These are phyloP conservation scores for Leptinotarsa texana DNA, from an alignment of 1,140 invertebrate genomes.

Conservation along the genomic window DNA sequence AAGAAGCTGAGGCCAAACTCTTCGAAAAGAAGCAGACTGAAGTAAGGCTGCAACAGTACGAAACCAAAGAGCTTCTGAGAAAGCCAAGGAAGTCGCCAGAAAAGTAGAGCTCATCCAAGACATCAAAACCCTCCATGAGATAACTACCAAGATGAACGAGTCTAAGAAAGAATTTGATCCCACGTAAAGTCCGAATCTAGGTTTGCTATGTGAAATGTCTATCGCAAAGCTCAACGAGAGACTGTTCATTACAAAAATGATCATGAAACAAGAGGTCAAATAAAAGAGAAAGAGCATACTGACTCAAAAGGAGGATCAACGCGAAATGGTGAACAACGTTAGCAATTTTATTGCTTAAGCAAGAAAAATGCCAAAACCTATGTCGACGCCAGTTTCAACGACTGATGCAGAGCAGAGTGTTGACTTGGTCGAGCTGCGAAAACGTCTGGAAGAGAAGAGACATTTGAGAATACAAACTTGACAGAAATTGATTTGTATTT, in stretches of 20 bases:
- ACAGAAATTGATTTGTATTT: not conserved
- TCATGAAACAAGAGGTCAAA: conserved; percentile 59
- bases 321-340: conserved; percentile 45
- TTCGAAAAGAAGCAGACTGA: conserved; percentile 55
- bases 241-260: conserved; percentile 56
- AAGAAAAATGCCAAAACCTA: not conserved
- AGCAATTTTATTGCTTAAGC: conserved; percentile 46
- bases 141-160: conserved; percentile 7
- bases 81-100: conserved; percentile 58
- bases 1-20: conserved; percentile 57
- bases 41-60: conserved; percentile 56
- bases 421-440: conserved; percentile 15
- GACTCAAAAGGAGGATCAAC: conserved; percentile 44
- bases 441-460: conserved; percentile 26
- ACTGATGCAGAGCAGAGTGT: conserved; percentile 7
- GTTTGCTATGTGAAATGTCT: conserved; percentile 64
- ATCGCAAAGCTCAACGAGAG: conserved; percentile 62
- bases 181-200: conserved; percentile 60
- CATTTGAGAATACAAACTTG: conserved; percentile 14
- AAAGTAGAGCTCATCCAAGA: conserved; percentile 61
- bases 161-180: conserved; percentile 57
- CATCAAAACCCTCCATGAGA: conserved; percentile 54
- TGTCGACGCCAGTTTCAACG: not conserved
- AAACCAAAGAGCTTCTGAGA: conserved; percentile 55
- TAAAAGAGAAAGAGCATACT: conserved; percentile 50